phyloP scores from a whole-genome alignment of 2,888 invertebrate species.

The Pseudanteris insignis region DNA sequence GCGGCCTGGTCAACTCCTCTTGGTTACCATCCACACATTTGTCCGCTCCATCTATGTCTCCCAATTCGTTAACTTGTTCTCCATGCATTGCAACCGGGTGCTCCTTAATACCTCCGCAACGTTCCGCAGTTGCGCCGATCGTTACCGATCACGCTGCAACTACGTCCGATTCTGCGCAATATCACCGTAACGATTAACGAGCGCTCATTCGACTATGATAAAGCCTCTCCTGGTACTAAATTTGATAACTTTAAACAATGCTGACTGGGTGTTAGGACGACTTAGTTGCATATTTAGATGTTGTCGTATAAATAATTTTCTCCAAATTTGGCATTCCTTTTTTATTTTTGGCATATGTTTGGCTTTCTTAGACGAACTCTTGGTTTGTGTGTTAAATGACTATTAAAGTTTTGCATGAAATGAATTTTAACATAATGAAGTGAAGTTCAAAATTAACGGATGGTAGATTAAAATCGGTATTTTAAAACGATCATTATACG shows the following conservation, averaged over 20 bases:
- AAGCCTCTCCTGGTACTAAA: no score
- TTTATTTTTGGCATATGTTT: no score
- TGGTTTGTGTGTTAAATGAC: no score
- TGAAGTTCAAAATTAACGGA: no score
- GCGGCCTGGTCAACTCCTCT: constrained; percentile 40
- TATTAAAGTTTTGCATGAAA: no score
- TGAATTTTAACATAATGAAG: no score
- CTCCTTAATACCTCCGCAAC: constrained; percentile 41
- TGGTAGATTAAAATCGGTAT: no score
- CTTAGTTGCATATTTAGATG: no score
- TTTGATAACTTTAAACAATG: no score
- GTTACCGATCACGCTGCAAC: constrained; percentile 53
- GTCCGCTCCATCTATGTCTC: constrained; percentile 25
- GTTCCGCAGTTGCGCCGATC: constrained; percentile 52
- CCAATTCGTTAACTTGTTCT: constrained; percentile 37
- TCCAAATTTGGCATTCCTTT: constrained; percentile 2
- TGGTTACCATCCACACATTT: constrained; percentile 37
- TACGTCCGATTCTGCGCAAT: constrained; percentile 61
- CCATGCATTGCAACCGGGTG: constrained; percentile 26
- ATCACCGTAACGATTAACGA: constrained; percentile 54
- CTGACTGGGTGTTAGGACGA: no score
- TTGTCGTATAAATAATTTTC: constrained; percentile 18
- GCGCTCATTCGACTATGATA: constrained; percentile 45
- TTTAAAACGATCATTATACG: no score
- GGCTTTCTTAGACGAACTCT: no score